phyloP scores from a whole-genome alignment of 2,888 invertebrate genomes.

The Metalampra italica region DNA sequence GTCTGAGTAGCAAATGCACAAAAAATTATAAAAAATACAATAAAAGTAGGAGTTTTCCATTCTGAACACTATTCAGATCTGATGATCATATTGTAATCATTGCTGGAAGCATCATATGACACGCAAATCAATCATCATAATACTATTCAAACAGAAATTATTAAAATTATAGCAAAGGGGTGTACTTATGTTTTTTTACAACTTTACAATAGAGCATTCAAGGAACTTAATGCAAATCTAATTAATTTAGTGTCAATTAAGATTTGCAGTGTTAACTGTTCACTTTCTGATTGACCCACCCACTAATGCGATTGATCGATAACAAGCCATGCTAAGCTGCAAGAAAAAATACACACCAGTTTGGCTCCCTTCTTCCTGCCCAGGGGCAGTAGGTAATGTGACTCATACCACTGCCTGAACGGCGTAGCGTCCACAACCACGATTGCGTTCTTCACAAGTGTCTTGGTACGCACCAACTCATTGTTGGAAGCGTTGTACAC shows the following conservation, averaged over 20 bases:
- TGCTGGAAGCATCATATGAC: conserved; percentile 72
- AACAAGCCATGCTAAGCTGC: too few species aligned
- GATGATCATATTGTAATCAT: conserved; percentile 23
- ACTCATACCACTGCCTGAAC: conserved; percentile 99
- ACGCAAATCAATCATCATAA: conserved; percentile 74
- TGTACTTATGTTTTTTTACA: too few species aligned
- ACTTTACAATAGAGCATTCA: too few species aligned
- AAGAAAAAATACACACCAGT: conserved; percentile 79
- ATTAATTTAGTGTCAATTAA: too few species aligned
- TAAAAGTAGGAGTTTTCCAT: too few species aligned
- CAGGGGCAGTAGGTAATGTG: conserved; percentile 96
- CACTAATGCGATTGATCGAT: too few species aligned
- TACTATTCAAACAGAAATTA: background rate
- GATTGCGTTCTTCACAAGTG: conserved; percentile 98
- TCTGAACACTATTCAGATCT: background rate
- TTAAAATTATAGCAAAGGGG: too few species aligned
- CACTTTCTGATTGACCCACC: too few species aligned
- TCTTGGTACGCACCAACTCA: conserved; percentile 99
- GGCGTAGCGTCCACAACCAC: conserved; percentile 98
- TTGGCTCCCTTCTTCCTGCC: conserved; percentile 98
- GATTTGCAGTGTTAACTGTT: too few species aligned
- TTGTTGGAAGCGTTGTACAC: conserved; percentile 99
- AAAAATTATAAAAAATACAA: background rate
- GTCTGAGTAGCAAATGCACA: conserved; percentile 76
- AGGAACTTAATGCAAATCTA: too few species aligned